These are phyloP conservation scores for Dasypolia templi DNA, from an alignment of 2,888 invertebrate species.

Conservation along the genomic window DNA sequence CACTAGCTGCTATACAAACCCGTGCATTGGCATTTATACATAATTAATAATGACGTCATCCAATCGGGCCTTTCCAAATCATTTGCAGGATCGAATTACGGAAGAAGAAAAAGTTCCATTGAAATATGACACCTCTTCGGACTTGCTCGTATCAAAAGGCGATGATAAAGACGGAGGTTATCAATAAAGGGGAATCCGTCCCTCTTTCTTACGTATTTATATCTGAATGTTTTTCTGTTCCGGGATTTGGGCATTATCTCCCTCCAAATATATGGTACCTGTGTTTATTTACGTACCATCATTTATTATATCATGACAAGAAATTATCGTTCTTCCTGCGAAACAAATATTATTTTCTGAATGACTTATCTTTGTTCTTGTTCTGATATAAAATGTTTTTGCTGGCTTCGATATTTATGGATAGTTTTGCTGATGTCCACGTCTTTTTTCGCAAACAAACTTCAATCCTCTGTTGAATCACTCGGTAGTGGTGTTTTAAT, in stretches of 20 bases:
- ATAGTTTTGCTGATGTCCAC: constrained; percentile 13
- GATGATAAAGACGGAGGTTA: constrained; percentile 59
- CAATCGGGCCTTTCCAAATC: constrained; percentile 77
- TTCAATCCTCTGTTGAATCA: constrained; percentile 5
- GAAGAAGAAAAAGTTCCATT: constrained; percentile 69
- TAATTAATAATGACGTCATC: constrained; percentile 66
- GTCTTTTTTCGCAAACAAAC: constrained; percentile 24
- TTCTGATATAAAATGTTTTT: constrained; percentile 39
- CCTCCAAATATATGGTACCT: constrained; percentile 51
- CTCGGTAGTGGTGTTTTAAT: not conserved
- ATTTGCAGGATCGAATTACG: constrained; percentile 75
- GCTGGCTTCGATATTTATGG: constrained; percentile 20
- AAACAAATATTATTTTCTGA: constrained; percentile 48
- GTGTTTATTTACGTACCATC: constrained; percentile 34
- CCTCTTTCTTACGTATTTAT: constrained; percentile 47
- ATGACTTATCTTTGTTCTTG: constrained; percentile 54
- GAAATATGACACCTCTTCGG: constrained; percentile 79
- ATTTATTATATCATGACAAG: constrained; percentile 49
- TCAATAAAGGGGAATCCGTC: constrained; percentile 58
- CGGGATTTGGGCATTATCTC: constrained; percentile 47
- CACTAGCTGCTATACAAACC: constrained; percentile 40
- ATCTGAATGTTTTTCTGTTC: constrained; percentile 48
- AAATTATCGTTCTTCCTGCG: constrained; percentile 43
- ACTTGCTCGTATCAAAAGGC: constrained; percentile 58
- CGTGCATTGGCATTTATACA: constrained; percentile 56